Base-by-base conservation (phyloP, 1,140 invertebrate species). In the Halesus radiatus region DNA sequence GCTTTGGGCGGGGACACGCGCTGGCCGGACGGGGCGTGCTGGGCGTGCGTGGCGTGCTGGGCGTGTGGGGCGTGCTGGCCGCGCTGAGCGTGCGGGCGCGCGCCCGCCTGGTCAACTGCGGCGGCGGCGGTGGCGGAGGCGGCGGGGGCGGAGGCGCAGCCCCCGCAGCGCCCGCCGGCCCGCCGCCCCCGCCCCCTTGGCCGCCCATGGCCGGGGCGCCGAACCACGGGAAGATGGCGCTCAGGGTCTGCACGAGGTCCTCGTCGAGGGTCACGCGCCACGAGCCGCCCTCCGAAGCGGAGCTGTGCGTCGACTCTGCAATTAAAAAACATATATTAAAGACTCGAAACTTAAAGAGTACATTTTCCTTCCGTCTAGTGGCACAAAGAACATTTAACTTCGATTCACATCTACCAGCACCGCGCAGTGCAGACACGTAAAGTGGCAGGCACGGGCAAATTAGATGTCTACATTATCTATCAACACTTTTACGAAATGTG, bases 211-310 rank as follows among this genome's bases (percentile, higher is more conserved):
- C 85, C 86, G 89, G 88, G 76, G 88, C 89, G 85, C 89, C 95
- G 91, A 97, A 97, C 96, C 96, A 97, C 92, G 96, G 96, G 89
- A 96, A 97, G 86, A 96, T 95, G 80, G 94, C 93, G 85, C 95
- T 94, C 85, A 97, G 95, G 82, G 96, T 97, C 87, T 97, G 94
- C 85, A 97, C 92, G 84, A 97, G 92, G 90, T 97, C 96, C 89
- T 95, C 93, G 91, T 97, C 96, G 87, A 97, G 92, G 88, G 95
- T 95, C 85, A 97, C 94, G 89, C 94, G 94, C 95, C 95, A 97
- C 91, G 95, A 96, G 84, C 93, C 92, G 89, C 93, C 94, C 85
- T 88, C 87, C 84, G 87, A 85, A 80, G 88, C 88, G 85, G 88
- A 88, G 86, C 86, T 86, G 91, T 94, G 93, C 91, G 93, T 93